Base-by-base conservation (phyloP, 2,888 invertebrate genomes). In the Celastrina argiolus region DNA sequence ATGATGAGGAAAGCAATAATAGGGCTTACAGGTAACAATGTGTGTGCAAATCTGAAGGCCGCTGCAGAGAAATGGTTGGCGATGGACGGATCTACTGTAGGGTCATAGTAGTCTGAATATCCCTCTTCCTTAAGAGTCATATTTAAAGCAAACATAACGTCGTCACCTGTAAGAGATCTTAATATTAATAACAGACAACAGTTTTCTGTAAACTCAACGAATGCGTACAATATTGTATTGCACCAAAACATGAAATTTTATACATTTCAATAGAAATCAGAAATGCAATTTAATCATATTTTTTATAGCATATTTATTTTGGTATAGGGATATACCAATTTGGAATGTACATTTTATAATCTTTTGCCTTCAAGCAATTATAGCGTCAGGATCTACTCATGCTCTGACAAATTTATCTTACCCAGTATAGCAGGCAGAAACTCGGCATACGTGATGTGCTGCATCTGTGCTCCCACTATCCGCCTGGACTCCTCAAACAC, bases 31-130 rank as follows among this genome's bases (percentile, higher is more conserved):
- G 96, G 96, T 26, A 98, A 85, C n/a, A 97, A 84, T 0, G 97
- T 97, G 77, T 98, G 97, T 0, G 97, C 98, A 78, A 98, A 98
- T 71, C 98, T 92, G 81, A 97, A 98, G 0, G 95, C 96, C 0
- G 97, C 94, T 0, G 95, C 92, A 0, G 97, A 95, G 86, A 98
- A 97, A 79, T 94, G 94, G 84, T 98, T 98, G 12, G 96, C 95
- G 65, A 98, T 92, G 5, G 94, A 92, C 0, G 97, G 94, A 81
- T 98, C 94, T 8, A 96, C 92, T 0, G 82, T 81, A 0, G 92
- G 84, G 78, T 96, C 93, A 79, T 97, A 96, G 4, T 82, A 82
- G 22, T 79, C 70, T n/a, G 92, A 89, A 80, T 92, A 93, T 0
- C 93, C 94, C 0, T 78, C 75, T 16, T 72, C 74, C 31, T 85